Evolutionary conservation across 2,888 invertebrate species (phyloP).

Genomic region (Hypolimnas misippus): DNA sequence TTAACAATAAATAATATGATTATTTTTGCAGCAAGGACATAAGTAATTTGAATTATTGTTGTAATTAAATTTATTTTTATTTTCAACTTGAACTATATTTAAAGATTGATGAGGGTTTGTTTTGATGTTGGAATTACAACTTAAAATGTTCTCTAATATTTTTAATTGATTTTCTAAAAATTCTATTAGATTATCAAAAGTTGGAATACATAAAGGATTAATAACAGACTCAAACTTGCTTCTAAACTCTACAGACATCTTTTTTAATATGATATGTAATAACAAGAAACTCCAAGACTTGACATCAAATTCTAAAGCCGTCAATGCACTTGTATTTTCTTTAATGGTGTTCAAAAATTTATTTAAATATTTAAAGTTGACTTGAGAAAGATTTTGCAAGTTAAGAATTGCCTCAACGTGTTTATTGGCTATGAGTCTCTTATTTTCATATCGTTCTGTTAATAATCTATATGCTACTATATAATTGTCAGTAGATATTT

Average conservation of each 20-base stretch:
- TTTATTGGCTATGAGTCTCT: conserved; percentile 7
- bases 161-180: conserved; percentile 8
- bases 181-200: conserved; percentile 6
- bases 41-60: no score
- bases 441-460: conserved; percentile 7
- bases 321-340: conserved; percentile 2
- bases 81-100: no score
- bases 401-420: conserved; percentile 6
- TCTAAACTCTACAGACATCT: neutral
- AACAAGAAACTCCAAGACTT: conserved; percentile 7
- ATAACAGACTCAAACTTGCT: conserved; percentile 4
- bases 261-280: conserved; percentile 3
- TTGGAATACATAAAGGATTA: neutral
- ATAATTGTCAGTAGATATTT: conserved; percentile 9
- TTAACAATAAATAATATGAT: neutral
- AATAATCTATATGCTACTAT: conserved; percentile 2
- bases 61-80: no score
- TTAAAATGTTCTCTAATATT: neutral
- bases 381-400: neutral
- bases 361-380: neutral
- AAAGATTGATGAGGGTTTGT: no score
- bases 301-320: neutral
- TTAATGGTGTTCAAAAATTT: conserved; percentile 4
- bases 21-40: no score
- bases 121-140: neutral